phyloP scores from a whole-genome alignment of 1,140 invertebrate genomes.

The Psilanteris sp. region DNA sequence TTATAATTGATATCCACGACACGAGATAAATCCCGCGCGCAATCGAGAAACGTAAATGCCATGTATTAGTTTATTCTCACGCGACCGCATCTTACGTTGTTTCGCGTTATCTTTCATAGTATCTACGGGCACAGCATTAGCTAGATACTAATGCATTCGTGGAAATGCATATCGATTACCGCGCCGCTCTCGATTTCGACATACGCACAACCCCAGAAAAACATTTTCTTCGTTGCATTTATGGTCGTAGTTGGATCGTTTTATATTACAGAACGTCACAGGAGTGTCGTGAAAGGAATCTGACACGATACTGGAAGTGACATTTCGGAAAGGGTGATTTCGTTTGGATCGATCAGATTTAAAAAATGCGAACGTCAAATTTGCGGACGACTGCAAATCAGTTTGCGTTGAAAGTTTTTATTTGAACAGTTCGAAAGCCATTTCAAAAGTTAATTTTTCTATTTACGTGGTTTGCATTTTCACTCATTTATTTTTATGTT shows the following conservation, averaged over 20 bases:
- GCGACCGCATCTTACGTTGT: slow-evolving; percentile 44
- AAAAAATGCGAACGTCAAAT: too few relatives aligned
- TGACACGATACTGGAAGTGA: too few relatives aligned
- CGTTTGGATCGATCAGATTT: too few relatives aligned
- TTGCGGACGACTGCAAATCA: too few relatives aligned
- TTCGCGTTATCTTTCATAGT: slow-evolving; percentile 34
- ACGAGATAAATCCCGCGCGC: slow-evolving; percentile 10
- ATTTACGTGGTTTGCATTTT: too few relatives aligned
- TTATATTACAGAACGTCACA: slow-evolving; percentile 6
- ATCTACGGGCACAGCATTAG: slow-evolving; percentile 24
- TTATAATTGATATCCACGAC: slow-evolving; percentile 46
- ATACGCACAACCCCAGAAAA: slow-evolving; percentile 22
- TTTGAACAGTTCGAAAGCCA: too few relatives aligned
- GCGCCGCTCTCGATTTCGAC: slow-evolving; percentile 25
- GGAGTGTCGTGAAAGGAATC: neutral
- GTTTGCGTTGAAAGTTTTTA: too few relatives aligned
- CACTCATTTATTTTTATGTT: too few relatives aligned
- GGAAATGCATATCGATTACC: slow-evolving; percentile 44
- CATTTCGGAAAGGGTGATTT: too few relatives aligned
- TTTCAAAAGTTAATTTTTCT: too few relatives aligned
- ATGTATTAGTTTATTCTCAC: slow-evolving; percentile 29
- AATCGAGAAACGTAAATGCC: slow-evolving; percentile 10
- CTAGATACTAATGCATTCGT: slow-evolving; percentile 40
- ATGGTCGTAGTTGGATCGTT: neutral
- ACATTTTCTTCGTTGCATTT: slow-evolving; percentile 24